A percentile compares a stretch with the other conserved stretches of the same genome.
phyloP scores from a whole-genome alignment of 2,888 invertebrate species.

The Busseola fusca region DNA sequence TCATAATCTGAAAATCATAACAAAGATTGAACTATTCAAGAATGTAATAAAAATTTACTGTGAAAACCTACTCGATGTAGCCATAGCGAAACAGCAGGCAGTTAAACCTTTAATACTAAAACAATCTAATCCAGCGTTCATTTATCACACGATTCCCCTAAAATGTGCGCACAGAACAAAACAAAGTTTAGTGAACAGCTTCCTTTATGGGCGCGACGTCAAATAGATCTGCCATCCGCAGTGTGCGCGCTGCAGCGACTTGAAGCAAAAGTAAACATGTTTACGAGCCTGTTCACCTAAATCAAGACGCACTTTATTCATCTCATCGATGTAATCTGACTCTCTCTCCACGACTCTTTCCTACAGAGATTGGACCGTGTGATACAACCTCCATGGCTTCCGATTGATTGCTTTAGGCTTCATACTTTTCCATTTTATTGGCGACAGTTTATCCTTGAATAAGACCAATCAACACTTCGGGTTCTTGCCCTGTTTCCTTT shows the following conservation, averaged over 20 bases:
- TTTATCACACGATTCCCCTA: constrained; percentile 35
- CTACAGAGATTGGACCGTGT: constrained; percentile 44
- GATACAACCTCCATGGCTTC: constrained; percentile 56
- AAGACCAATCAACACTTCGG: constrained; percentile 58
- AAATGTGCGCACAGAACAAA: constrained; percentile 52
- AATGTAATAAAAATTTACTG: constrained; percentile 22
- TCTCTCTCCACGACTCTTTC: constrained; percentile 35
- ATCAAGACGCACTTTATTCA: constrained; percentile 62
- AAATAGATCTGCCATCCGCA: constrained; percentile 44
- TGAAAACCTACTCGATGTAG: constrained; percentile 1
- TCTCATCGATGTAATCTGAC: constrained; percentile 56
- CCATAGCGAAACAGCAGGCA: not conserved
- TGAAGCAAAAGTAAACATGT: constrained; percentile 66
- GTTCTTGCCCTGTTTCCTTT: constrained; percentile 43
- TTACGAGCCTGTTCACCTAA: constrained; percentile 67
- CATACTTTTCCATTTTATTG: constrained; percentile 58
- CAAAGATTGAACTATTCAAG: constrained; percentile 18
- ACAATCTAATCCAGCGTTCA: constrained; percentile 27
- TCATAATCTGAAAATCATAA: not conserved
- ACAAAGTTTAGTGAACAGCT: constrained; percentile 58
- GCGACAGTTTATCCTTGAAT: constrained; percentile 55
- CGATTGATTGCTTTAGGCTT: constrained; percentile 53
- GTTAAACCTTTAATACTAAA: constrained; percentile 40
- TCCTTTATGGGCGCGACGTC: constrained; percentile 37
- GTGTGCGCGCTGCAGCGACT: constrained; percentile 19